Percentiles rank a stretch among this genome's conserved stretches.
These are phyloP conservation scores for Falco naumanni DNA, from an alignment of 2,797 vertebrate species.

Conservation along the genomic window DNA sequence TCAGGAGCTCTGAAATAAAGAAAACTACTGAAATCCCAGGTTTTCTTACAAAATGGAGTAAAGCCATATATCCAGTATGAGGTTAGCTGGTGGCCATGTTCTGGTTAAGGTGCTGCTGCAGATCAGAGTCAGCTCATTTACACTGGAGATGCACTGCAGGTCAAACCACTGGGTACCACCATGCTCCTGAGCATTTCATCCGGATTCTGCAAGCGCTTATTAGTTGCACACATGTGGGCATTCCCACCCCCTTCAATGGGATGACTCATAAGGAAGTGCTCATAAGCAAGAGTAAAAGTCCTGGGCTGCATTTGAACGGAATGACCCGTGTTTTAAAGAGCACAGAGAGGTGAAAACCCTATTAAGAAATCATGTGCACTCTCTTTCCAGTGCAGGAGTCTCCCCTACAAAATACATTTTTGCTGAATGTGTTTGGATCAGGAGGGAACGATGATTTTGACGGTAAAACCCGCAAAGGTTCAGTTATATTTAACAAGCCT, in stretches of 20 bases:
- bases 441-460: slow-evolving; percentile 35
- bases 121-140: background rate
- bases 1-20: background rate
- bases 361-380: background rate
- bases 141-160: background rate
- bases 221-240: background rate
- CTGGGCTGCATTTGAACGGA: background rate
- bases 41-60: background rate
- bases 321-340: background rate
- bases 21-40: background rate
- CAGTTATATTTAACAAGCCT: slow-evolving; percentile 45
- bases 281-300: background rate
- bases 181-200: rapidly evolving
- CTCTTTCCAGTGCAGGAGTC: background rate
- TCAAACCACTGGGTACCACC: background rate
- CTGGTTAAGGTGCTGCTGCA: background rate
- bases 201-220: background rate
- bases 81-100: background rate
- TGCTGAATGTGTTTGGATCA: background rate
- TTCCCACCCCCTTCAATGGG: background rate
- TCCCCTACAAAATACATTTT: background rate
- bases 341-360: background rate
- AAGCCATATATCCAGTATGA: background rate
- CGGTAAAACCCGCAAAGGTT: slow-evolving; percentile 10
- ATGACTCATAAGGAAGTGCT: background rate